phyloP scores from a whole-genome alignment of 2,888 invertebrate species.

The Aphrophora alni region DNA sequence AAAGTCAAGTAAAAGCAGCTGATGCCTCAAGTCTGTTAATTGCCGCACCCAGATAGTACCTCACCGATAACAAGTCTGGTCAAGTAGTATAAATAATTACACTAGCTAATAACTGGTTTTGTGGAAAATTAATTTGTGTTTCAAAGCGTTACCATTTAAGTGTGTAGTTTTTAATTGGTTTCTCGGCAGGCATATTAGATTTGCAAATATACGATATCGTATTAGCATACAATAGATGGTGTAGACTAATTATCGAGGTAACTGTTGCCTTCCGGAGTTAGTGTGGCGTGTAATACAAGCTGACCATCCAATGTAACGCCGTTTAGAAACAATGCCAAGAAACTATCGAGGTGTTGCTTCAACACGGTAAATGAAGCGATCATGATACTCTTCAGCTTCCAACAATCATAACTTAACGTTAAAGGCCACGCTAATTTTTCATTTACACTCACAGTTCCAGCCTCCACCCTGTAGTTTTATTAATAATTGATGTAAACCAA shows the following conservation, averaged over 20 bases:
- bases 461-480: too few species aligned
- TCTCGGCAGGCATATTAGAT: constrained; percentile 34
- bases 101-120: constrained; percentile 25
- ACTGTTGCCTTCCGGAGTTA: constrained; percentile 34
- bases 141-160: constrained; percentile 38
- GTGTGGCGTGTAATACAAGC: constrained; percentile 9
- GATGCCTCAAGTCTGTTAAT: constrained; percentile 25
- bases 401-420: too few species aligned
- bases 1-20: too few species aligned
- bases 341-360: too few species aligned
- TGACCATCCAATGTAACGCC: constrained; percentile 29
- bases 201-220: constrained; percentile 30
- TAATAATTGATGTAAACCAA: too few species aligned
- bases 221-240: constrained; percentile 37
- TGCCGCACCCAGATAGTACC: constrained; percentile 19
- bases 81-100: constrained; percentile 24
- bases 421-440: too few species aligned
- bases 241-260: constrained; percentile 34
- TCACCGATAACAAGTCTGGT: not conserved
- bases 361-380: too few species aligned
- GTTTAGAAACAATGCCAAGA: too few species aligned
- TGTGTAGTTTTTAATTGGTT: constrained; percentile 38
- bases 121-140: constrained; percentile 38
- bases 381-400: too few species aligned
- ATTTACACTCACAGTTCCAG: too few species aligned